Conservation (phyloP, 2,888 invertebrate species). For the Pristionchus mayeri region DNA sequence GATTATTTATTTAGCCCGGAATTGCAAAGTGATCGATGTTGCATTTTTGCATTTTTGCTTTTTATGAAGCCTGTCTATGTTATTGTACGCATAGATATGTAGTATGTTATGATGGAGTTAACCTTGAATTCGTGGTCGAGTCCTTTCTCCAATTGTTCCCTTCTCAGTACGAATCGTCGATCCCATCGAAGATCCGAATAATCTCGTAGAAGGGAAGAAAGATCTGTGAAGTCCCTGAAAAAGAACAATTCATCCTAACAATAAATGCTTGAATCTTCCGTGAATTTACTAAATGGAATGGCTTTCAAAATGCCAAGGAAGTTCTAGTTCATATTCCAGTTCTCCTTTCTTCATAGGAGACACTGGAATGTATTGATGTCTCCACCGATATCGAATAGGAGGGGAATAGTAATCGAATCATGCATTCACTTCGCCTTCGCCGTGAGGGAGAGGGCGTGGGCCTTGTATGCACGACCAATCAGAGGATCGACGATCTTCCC, state of each 20-base stretch:
- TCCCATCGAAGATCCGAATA: constrained; percentile 79
- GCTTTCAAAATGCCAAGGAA: no score
- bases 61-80: no score
- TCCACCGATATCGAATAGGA: neutral
- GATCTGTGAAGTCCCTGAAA: constrained; percentile 74
- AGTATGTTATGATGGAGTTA: neutral
- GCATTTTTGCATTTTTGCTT: no score
- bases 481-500: constrained; percentile 76
- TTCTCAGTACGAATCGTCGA: constrained; percentile 73
- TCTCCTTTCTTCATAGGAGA: no score
- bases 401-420: neutral
- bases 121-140: constrained; percentile 47
- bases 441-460: constrained; percentile 77
- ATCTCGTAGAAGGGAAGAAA: constrained; percentile 77
- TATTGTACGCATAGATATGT: neutral
- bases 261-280: no score
- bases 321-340: no score
- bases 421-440: constrained; percentile 62
- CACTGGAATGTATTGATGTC: no score
- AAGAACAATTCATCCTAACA: neutral
- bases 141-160: constrained; percentile 44
- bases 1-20: neutral
- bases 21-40: no score
- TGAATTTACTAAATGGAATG: no score
- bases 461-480: constrained; percentile 78